Evolutionary conservation across 2,797 vertebrate genomes (phyloP).

Genomic region (Sebastes glaucus): DNA sequence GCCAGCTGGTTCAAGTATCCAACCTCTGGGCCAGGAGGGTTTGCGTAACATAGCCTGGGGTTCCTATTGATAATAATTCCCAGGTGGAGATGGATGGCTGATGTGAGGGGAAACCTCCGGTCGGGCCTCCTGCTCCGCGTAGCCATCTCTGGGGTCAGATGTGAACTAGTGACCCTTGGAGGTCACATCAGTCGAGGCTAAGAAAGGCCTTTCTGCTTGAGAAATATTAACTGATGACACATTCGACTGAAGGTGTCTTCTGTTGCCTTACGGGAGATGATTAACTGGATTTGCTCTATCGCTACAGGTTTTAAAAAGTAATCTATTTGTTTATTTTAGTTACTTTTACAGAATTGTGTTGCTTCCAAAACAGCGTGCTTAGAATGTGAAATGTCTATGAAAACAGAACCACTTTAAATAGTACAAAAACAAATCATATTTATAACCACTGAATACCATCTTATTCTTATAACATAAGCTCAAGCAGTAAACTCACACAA

Average conservation of each 20-base stretch:
- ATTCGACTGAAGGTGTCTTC: neutral
- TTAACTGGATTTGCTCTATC: neutral
- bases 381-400: neutral
- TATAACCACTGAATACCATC: neutral
- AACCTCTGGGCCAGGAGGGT: constrained; percentile 51
- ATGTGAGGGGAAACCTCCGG: constrained; percentile 60
- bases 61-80: constrained; percentile 77
- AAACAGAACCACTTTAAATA: neutral
- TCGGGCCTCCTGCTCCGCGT: constrained; percentile 46
- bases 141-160: constrained; percentile 38
- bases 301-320: neutral
- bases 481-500: neutral
- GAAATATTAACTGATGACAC: neutral
- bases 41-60: constrained; percentile 62
- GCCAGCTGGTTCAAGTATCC: constrained; percentile 64
- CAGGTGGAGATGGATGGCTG: constrained; percentile 80
- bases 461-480: neutral
- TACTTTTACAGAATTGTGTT: neutral
- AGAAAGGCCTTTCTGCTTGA: neutral
- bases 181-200: constrained; percentile 40
- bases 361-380: neutral
- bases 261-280: neutral
- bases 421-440: neutral
- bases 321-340: neutral
- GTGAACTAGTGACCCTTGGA: constrained; percentile 46